These are phyloP conservation scores for Bryconaethiops microstoma DNA, from an alignment of 2,797 vertebrate genomes.

Conservation along the genomic window DNA sequence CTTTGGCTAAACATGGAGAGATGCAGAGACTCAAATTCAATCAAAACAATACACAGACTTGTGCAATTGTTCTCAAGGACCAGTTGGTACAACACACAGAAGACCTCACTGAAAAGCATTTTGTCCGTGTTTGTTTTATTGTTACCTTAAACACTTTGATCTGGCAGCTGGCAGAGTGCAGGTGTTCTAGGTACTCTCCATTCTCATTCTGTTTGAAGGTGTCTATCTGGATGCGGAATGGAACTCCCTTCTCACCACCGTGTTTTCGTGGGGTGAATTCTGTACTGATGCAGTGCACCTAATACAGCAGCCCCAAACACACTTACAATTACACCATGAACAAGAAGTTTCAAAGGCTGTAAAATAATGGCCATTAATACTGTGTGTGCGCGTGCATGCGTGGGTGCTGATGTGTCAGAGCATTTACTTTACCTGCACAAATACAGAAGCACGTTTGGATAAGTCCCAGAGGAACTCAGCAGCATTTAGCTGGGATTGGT, in stretches of 20 bases:
- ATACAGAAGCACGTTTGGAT: slow-evolving; percentile 86
- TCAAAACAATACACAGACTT: neutral
- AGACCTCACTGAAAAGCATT: neutral
- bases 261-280: slow-evolving; percentile 96
- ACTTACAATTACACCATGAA: neutral
- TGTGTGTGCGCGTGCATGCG: too few relatives aligned
- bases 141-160: slow-evolving; percentile 98
- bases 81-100: neutral
- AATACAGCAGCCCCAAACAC: neutral
- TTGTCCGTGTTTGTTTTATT: neutral
- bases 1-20: slow-evolving; percentile 82
- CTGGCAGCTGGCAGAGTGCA: slow-evolving; percentile 95
- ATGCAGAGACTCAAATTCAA: neutral
- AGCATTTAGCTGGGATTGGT: slow-evolving; percentile 89
- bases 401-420: neutral
- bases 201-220: slow-evolving; percentile 88
- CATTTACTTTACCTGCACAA: slow-evolving; percentile 86
- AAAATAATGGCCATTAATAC: neutral
- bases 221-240: slow-evolving; percentile 93
- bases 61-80: neutral
- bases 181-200: slow-evolving; percentile 87
- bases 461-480: slow-evolving; percentile 97
- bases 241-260: slow-evolving; percentile 94
- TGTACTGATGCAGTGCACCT: slow-evolving; percentile 98
- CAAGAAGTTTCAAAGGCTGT: neutral